phyloP scores from a whole-genome alignment of 2,113 vertebrate genomes.

The Ascaphus truei region DNA sequence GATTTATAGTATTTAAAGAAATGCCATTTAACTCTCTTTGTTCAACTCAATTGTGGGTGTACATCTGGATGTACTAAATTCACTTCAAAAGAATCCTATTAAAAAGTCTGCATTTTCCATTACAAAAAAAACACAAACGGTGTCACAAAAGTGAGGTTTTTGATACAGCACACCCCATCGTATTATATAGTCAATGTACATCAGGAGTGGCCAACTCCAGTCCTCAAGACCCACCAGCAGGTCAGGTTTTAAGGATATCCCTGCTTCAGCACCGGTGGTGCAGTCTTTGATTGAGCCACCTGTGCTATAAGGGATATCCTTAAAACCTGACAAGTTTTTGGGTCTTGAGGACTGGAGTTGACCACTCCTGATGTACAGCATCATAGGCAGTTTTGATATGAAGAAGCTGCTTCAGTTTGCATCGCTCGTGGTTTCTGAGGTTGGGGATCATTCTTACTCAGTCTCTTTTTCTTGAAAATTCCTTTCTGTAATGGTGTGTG shows the following conservation, averaged over 20 bases:
- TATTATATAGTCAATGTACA: background rate
- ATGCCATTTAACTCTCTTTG: conserved; percentile 33
- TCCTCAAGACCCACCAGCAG: no score
- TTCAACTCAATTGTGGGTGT: conserved; percentile 40
- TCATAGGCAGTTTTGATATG: conserved; percentile 21
- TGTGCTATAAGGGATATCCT: conserved; percentile 17
- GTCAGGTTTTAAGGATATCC: no score
- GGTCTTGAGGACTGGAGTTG: no score
- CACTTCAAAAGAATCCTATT: conserved; percentile 40
- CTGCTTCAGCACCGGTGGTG: no score
- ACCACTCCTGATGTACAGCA: no score
- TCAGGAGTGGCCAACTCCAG: no score
- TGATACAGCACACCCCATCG: background rate
- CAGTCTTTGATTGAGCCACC: no score
- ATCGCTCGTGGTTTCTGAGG: conserved; percentile 12
- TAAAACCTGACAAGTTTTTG: conserved; percentile 27
- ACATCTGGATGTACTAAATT: conserved; percentile 39
- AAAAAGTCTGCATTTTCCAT: conserved; percentile 40
- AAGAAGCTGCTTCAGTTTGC: background rate
- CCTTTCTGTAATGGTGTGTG: background rate
- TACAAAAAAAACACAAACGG: conserved; percentile 27
- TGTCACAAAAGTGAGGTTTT: conserved; percentile 33
- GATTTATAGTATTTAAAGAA: conserved; percentile 59
- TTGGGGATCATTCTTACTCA: background rate
- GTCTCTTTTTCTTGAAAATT: background rate